These are phyloP conservation scores for Cheiracanthium punctorium DNA, from an alignment of 2,888 invertebrate species.

Conservation along the genomic window DNA sequence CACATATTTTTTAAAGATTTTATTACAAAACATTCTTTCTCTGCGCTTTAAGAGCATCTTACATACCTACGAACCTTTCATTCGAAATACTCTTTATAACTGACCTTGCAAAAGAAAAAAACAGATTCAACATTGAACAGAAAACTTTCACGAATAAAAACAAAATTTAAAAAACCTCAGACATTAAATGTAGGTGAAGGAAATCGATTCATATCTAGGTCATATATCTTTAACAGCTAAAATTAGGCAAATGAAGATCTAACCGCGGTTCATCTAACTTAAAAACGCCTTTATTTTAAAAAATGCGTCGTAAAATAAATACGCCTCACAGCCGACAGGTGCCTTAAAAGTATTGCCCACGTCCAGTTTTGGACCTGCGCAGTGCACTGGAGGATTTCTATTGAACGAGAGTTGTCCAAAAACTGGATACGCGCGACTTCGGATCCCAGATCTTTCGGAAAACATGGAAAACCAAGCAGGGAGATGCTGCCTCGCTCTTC, in stretches of 20 bases:
- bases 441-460: background rate
- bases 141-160: too few relatives aligned
- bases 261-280: background rate
- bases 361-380: background rate
- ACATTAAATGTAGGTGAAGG: background rate
- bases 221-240: background rate
- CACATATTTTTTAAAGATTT: too few relatives aligned
- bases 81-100: too few relatives aligned
- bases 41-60: too few relatives aligned
- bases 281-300: background rate
- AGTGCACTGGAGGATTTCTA: background rate
- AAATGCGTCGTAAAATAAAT: background rate
- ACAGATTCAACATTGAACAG: too few relatives aligned
- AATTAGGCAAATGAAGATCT: background rate
- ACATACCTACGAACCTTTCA: too few relatives aligned
- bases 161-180: too few relatives aligned
- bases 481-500: background rate
- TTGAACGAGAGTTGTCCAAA: background rate
- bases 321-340: background rate
- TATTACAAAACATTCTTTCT: too few relatives aligned
- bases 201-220: background rate
- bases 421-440: background rate
- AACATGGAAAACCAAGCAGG: background rate
- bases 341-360: background rate
- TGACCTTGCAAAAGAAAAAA: too few relatives aligned